Percentiles rank a stretch among this genome's conserved stretches.
phyloP scores from a whole-genome alignment of 2,113 vertebrate species.

The Oncorhynchus keta region DNA sequence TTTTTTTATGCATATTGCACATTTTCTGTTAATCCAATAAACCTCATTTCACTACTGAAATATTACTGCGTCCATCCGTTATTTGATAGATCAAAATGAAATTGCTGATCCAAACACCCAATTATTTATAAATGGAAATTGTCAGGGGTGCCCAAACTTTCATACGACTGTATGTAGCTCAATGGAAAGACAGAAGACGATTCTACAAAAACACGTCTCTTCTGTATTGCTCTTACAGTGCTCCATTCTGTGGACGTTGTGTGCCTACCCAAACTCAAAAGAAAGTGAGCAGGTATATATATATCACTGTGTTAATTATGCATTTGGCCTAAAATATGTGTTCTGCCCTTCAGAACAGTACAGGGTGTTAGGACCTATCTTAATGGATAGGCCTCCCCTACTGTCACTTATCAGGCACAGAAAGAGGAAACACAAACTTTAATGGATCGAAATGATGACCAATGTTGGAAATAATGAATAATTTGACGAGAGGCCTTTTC shows the following conservation, averaged over 20 bases:
- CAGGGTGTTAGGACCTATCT: conserved; percentile 19
- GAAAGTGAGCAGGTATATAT: neutral
- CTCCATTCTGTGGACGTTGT: neutral
- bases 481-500: conserved; percentile 23
- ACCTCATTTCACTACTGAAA: too few relatives aligned
- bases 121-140: too few relatives aligned
- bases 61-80: too few relatives aligned
- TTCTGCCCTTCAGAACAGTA: conserved; percentile 8
- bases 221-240: neutral
- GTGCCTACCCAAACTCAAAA: neutral
- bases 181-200: too few relatives aligned
- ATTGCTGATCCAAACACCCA: too few relatives aligned
- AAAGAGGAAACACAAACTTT: conserved; percentile 11
- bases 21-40: too few relatives aligned
- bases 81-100: too few relatives aligned
- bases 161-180: too few relatives aligned
- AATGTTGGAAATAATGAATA: conserved; percentile 41
- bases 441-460: conserved; percentile 36
- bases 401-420: neutral
- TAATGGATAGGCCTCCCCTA: neutral
- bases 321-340: conserved; percentile 19
- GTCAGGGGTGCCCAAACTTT: too few relatives aligned
- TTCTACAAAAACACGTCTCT: too few relatives aligned
- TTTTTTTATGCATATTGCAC: too few relatives aligned
- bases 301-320: neutral